Percentiles rank a stretch among this genome's conserved stretches.
Conservation (phyloP, 2,888 invertebrate species). For the Caenorhabditis plicata region DNA sequence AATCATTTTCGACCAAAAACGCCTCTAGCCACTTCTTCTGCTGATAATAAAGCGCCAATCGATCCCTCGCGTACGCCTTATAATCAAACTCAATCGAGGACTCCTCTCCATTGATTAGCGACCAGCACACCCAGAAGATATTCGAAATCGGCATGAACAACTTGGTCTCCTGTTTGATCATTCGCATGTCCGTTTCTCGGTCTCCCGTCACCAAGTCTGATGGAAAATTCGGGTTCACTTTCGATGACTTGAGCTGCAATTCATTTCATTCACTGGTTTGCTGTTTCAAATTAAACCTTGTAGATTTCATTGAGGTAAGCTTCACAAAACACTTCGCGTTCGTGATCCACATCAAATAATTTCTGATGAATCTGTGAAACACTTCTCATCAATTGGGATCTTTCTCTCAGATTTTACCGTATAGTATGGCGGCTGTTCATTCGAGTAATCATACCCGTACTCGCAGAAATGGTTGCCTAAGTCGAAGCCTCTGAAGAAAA, state of each 20-base stretch:
- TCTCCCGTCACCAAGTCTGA: constrained; percentile 46
- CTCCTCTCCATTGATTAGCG: constrained; percentile 47
- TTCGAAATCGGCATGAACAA: constrained; percentile 52
- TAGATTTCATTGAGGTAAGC: constrained; percentile 46
- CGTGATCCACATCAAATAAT: constrained; percentile 36
- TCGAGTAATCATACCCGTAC: constrained; percentile 45
- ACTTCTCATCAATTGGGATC: not conserved
- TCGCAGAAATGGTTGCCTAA: constrained; percentile 52
- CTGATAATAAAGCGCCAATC: constrained; percentile 47
- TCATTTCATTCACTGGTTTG: not conserved
- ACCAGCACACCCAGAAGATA: constrained; percentile 52
- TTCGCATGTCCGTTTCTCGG: constrained; percentile 29
- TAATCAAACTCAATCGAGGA: constrained; percentile 44
- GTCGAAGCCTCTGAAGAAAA: constrained; percentile 46
- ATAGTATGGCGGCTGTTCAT: constrained; percentile 37
- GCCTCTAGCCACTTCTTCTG: constrained; percentile 38
- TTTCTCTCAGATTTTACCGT: constrained; percentile 10
- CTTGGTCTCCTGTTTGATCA: constrained; percentile 35
- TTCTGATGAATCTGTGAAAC: constrained; percentile 35
- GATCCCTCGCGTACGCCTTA: constrained; percentile 44
- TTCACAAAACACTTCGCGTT: constrained; percentile 37
- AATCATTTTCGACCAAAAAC: constrained; percentile 10
- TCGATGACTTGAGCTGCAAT: constrained; percentile 29
- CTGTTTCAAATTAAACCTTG: constrained; percentile 17
- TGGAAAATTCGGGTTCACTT: constrained; percentile 42